Conservation (phyloP, 2,888 invertebrate species). For the Trypoxylon attenuatum region DNA sequence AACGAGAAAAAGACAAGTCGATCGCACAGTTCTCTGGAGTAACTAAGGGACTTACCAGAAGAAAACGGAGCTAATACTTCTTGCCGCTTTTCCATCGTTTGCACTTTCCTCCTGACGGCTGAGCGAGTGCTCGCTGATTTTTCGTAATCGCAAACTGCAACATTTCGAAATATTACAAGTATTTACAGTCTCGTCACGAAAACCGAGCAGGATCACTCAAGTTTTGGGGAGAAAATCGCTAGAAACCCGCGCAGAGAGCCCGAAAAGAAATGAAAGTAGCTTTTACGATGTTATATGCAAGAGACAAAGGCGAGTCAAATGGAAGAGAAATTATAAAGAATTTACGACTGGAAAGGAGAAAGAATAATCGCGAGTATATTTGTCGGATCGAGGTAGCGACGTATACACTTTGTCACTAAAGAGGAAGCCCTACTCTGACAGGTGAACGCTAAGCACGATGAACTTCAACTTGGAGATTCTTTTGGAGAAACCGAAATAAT, state of each 20-base stretch:
- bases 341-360: background rate
- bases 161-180: slow-evolving; percentile 26
- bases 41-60: slow-evolving; percentile 63
- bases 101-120: slow-evolving; percentile 8
- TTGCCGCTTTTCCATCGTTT: slow-evolving; percentile 67
- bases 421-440: slow-evolving; percentile 66
- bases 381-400: slow-evolving; percentile 41
- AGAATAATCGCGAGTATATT: too few relatives aligned
- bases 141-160: slow-evolving; percentile 33
- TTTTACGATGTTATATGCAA: background rate
- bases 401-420: slow-evolving; percentile 63
- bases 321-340: background rate
- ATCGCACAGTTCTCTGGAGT: background rate
- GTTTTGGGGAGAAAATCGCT: background rate
- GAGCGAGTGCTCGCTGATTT: slow-evolving; percentile 20
- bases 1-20: slow-evolving; percentile 9
- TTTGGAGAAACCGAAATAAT: slow-evolving; percentile 11
- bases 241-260: background rate
- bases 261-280: background rate
- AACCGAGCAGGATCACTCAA: background rate
- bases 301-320: background rate
- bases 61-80: slow-evolving; percentile 70
- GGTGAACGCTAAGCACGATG: slow-evolving; percentile 47
- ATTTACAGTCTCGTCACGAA: background rate
- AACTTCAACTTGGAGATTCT: too few relatives aligned